Evolutionary conservation across 2,888 invertebrate genomes (phyloP).

Genomic region (Nyleta sp.): DNA sequence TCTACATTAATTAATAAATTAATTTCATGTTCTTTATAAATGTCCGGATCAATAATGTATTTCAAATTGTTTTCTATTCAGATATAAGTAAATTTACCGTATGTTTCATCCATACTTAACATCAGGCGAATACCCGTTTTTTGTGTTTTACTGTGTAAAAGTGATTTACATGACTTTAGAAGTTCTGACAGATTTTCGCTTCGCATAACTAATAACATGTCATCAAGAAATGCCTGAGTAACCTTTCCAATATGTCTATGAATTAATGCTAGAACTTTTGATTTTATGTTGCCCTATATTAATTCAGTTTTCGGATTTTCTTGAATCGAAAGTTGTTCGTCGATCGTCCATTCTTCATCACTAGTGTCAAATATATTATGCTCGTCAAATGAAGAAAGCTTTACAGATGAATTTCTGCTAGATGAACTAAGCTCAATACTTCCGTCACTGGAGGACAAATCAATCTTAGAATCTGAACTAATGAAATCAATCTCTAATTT

Average conservation of each 20-base stretch:
- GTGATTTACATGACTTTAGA: constrained; percentile 22
- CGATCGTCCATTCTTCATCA: no score
- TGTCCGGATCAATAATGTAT: neutral
- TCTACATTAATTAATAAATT: constrained; percentile 6
- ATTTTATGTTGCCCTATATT: constrained; percentile 5
- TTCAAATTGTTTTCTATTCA: neutral
- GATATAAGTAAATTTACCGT: neutral
- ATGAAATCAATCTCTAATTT: no score
- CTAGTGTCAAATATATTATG: no score
- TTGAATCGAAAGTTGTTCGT: neutral
- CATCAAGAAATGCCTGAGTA: constrained; percentile 10
- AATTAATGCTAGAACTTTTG: neutral
- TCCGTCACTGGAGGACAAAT: no score
- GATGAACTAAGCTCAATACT: no score
- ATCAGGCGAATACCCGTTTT: neutral
- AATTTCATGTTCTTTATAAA: constrained; percentile 7
- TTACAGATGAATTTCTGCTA: no score
- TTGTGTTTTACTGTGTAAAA: constrained; percentile 3
- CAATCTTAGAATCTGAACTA: no score
- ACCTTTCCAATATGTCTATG: constrained; percentile 7
- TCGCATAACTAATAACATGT: constrained; percentile 19
- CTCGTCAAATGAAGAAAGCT: no score
- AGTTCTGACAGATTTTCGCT: constrained; percentile 6
- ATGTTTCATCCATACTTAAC: neutral
- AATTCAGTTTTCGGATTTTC: constrained; percentile 16